These are phyloP conservation scores for Drosophila anomelani DNA, from an alignment of 2,888 invertebrate species.

Conservation along the genomic window DNA sequence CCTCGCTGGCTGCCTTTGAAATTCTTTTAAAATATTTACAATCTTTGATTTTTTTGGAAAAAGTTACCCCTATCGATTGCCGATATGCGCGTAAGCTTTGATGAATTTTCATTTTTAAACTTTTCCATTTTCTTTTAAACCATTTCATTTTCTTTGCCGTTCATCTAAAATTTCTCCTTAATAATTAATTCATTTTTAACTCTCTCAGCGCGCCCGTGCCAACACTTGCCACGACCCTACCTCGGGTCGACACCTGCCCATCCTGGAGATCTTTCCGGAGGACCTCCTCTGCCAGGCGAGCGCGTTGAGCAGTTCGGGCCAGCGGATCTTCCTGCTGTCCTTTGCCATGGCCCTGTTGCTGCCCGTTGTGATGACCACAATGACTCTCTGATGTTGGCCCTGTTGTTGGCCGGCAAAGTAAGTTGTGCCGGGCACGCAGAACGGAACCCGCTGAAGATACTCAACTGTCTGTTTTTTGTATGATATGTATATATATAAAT, in stretches of 20 bases:
- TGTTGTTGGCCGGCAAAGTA: slow-evolving; percentile 53
- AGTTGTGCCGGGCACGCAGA: slow-evolving; percentile 14
- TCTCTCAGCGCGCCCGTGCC: slow-evolving; percentile 86
- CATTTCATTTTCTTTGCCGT: background rate
- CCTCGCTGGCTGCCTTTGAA: background rate
- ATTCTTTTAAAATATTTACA: slow-evolving; percentile 19
- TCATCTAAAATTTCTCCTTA: background rate
- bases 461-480: slow-evolving; percentile 52
- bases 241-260: slow-evolving; percentile 87
- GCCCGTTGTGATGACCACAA: slow-evolving; percentile 73
- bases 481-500: slow-evolving; percentile 66
- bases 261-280: slow-evolving; percentile 91
- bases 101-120: slow-evolving; percentile 3
- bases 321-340: slow-evolving; percentile 82
- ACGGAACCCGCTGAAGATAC: slow-evolving; percentile 16
- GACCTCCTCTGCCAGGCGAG: slow-evolving; percentile 94
- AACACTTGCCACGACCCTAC: slow-evolving; percentile 90
- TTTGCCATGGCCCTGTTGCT: slow-evolving; percentile 81
- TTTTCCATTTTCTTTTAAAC: background rate
- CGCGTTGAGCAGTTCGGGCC: slow-evolving; percentile 90
- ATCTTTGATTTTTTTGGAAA: slow-evolving; percentile 32
- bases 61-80: slow-evolving; percentile 81
- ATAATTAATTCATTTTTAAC: background rate
- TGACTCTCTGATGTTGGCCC: slow-evolving; percentile 80
- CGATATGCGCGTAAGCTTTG: slow-evolving; percentile 82